A percentile compares a stretch with the other conserved stretches of the same genome.
These are phyloP conservation scores for Papilio elwesi DNA, from an alignment of 2,888 invertebrate genomes.

Conservation along the genomic window DNA sequence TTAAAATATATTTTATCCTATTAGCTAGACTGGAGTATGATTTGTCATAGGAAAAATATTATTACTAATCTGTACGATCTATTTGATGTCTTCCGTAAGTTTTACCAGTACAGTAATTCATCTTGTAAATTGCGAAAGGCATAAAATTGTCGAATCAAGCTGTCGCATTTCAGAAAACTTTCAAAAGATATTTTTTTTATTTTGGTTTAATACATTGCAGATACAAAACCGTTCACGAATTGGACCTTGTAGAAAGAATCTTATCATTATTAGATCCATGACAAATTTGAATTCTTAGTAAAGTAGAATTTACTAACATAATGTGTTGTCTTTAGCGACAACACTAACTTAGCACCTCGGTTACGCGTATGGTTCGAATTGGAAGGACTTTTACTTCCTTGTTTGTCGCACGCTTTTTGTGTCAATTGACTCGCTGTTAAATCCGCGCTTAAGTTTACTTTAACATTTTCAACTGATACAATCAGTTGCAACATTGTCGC, in stretches of 20 bases:
- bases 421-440: constrained; percentile 47
- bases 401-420: constrained; percentile 53
- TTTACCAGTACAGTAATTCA: background rate
- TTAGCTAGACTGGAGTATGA: no score
- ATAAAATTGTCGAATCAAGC: constrained; percentile 1
- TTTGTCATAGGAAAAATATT: no score
- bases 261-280: constrained; percentile 61
- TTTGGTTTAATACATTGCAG: constrained; percentile 17
- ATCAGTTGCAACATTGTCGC: constrained; percentile 51
- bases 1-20: no score
- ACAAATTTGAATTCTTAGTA: constrained; percentile 56
- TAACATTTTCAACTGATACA: constrained; percentile 57
- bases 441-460: constrained; percentile 55
- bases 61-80: no score
- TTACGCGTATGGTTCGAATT: constrained; percentile 58
- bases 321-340: constrained; percentile 61
- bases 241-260: constrained; percentile 15
- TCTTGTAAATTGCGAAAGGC: background rate
- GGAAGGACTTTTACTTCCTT: constrained; percentile 73
- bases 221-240: background rate
- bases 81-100: no score
- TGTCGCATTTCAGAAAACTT: background rate
- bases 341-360: constrained; percentile 51
- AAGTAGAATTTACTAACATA: constrained; percentile 48
- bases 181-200: constrained; percentile 14